phyloP scores from a whole-genome alignment of 2,888 invertebrate species.

The Petrolisthes cinctipes region DNA sequence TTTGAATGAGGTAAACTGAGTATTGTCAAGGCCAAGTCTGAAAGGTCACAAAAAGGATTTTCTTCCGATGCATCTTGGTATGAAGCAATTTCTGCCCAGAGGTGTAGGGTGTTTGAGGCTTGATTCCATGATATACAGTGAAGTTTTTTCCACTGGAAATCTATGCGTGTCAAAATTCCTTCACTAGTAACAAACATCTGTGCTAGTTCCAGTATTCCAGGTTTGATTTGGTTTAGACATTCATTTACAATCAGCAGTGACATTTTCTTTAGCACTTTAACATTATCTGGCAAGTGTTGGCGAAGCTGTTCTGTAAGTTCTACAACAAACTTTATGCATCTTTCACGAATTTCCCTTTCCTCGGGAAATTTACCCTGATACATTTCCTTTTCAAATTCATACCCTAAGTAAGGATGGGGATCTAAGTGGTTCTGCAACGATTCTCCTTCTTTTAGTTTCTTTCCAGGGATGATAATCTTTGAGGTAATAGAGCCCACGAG shows the following conservation, averaged over 20 bases:
- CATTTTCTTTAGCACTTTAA: too few relatives aligned
- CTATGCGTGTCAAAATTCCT: background rate
- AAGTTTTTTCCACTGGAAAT: slow-evolving; percentile 1
- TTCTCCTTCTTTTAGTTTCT: background rate
- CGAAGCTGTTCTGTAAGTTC: background rate
- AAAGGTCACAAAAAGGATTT: background rate
- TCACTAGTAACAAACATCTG: slow-evolving; percentile 1
- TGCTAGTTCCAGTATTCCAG: background rate
- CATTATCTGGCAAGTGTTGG: background rate
- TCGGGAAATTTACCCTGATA: too few relatives aligned
- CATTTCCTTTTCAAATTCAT: slow-evolving; percentile 1
- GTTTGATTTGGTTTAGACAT: background rate
- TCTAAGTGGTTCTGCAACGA: background rate
- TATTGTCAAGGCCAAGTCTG: slow-evolving; percentile 1
- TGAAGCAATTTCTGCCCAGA: background rate
- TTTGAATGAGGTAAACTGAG: slow-evolving; percentile 2
- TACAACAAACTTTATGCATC: background rate
- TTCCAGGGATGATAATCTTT: slow-evolving; percentile 1
- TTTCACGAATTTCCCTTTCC: too few relatives aligned
- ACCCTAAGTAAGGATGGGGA: background rate
- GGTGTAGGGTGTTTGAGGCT: background rate
- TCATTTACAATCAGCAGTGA: too few relatives aligned
- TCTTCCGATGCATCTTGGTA: background rate
- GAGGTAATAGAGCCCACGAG: background rate
- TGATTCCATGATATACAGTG: background rate